Conservation (phyloP, 2,888 invertebrate species). For the Ecdyonurus torrentis region DNA sequence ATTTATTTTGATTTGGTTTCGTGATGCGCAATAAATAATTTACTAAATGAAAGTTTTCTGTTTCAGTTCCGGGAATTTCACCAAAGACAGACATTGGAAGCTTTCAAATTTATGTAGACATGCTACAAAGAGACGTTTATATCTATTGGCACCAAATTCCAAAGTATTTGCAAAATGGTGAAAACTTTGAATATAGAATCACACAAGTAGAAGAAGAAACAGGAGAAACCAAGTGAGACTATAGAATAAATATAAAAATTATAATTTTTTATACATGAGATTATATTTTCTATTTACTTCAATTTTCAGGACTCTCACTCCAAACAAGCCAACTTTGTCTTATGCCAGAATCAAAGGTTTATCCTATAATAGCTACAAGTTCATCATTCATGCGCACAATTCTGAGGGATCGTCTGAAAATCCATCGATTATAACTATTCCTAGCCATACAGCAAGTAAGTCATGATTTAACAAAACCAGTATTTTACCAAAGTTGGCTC, state of each 20-base stretch:
- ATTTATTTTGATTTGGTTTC: no score
- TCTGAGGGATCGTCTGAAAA: conserved; percentile 37
- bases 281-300: no score
- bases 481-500: no score
- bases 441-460: conserved; percentile 35
- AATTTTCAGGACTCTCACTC: conserved; percentile 22
- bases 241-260: no score
- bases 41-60: no score
- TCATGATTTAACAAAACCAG: no score
- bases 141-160: conserved; percentile 67
- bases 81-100: conserved; percentile 56
- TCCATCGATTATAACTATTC: conserved; percentile 41
- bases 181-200: conserved; percentile 53
- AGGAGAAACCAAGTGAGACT: conserved; percentile 23
- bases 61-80: conserved; percentile 46
- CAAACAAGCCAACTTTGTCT: conserved; percentile 29
- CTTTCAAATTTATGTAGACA: conserved; percentile 38
- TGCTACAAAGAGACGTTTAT: conserved; percentile 38
- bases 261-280: no score
- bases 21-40: no score
- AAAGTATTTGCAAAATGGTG: conserved; percentile 50
- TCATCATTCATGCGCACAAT: conserved; percentile 45
- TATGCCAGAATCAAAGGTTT: conserved; percentile 41
- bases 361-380: conserved; percentile 27
- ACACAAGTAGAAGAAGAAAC: conserved; percentile 26